Conservation (phyloP, 2,888 invertebrate species). For the Panorpa germanica region DNA sequence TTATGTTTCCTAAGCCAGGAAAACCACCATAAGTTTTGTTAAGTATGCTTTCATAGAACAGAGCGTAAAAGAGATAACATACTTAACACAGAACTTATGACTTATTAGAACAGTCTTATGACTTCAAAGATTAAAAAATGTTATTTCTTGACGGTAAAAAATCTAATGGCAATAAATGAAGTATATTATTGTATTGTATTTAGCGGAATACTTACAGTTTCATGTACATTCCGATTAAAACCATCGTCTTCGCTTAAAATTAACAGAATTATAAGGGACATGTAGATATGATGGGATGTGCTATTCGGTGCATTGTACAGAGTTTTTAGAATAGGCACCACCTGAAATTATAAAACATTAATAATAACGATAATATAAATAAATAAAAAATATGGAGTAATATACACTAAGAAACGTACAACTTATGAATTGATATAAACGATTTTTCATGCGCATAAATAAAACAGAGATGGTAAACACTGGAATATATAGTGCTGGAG, state of each 20-base stretch:
- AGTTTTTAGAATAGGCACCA: conserved; percentile 82
- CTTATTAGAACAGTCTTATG: neutral
- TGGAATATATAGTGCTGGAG: too few relatives aligned
- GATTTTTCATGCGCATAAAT: neutral
- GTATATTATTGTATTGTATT: too few relatives aligned
- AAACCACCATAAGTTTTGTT: neutral
- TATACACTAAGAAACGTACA: conserved; percentile 1
- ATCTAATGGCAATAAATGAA: too few relatives aligned
- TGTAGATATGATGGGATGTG: conserved; percentile 95
- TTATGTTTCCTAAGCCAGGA: neutral
- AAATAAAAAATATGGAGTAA: conserved; percentile 8
- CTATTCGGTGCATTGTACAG: conserved; percentile 82
- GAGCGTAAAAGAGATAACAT: too few relatives aligned
- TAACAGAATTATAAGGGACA: conserved; percentile 90
- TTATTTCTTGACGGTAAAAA: neutral
- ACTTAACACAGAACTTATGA: too few relatives aligned
- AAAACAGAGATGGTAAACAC: too few relatives aligned
- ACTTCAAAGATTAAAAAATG: neutral
- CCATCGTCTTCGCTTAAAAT: conserved; percentile 92
- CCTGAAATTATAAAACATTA: conserved; percentile 39
- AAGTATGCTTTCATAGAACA: too few relatives aligned
- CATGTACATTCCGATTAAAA: conserved; percentile 86
- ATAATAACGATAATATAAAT: conserved; percentile 6
- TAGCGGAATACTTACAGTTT: conserved; percentile 51
- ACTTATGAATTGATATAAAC: conserved; percentile 5